phyloP scores from a whole-genome alignment of 2,113 vertebrate genomes.

The Litocranius walleri region DNA sequence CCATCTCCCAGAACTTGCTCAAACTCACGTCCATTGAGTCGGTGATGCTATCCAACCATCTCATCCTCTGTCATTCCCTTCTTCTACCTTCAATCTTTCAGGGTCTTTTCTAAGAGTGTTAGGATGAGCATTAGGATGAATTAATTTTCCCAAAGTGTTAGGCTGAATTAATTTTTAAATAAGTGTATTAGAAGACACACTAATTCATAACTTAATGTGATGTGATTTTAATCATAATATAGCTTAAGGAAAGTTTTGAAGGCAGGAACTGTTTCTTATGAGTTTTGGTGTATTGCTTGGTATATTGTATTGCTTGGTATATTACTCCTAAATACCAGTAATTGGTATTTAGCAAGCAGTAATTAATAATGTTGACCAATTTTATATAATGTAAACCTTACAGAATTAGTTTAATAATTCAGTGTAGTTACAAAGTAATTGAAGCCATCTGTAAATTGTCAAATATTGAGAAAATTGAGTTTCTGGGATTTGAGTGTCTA shows the following conservation, averaged over 20 bases:
- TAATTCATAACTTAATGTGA: background rate
- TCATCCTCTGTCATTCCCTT: background rate
- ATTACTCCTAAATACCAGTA: background rate
- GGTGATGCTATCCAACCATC: background rate
- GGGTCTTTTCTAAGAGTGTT: background rate
- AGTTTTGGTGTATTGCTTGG: background rate
- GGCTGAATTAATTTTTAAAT: background rate
- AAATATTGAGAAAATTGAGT: background rate
- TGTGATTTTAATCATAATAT: background rate
- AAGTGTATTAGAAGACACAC: background rate
- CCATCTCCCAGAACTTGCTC: background rate
- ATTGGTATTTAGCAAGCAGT: conserved; percentile 7
- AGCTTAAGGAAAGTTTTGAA: background rate
- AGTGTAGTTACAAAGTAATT: background rate
- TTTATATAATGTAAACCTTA: background rate
- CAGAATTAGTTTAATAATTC: background rate
- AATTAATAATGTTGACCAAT: background rate
- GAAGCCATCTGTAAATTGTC: background rate
- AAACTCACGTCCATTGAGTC: background rate
- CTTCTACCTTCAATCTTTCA: background rate
- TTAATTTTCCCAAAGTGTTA: background rate
- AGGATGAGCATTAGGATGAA: background rate
- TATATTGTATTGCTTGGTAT: background rate
- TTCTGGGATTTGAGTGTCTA: background rate
- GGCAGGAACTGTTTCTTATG: background rate